Evolutionary conservation across 2,797 vertebrate species (phyloP).

Genomic region (Rhincodon typus): DNA sequence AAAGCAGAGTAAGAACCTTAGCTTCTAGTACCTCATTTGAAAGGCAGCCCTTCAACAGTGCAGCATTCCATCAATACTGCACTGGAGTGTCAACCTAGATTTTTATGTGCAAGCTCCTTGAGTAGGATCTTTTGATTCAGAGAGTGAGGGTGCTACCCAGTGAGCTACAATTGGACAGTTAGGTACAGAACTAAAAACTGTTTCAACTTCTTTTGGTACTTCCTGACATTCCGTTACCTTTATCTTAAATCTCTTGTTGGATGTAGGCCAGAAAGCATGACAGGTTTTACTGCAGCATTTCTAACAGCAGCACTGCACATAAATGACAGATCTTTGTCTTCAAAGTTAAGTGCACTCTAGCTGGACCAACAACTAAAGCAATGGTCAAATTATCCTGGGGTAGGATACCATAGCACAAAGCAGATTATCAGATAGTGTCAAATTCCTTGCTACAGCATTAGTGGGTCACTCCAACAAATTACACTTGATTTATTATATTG

Average conservation of each 20-base stretch:
- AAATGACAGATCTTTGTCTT: neutral
- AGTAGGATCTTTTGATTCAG: too few species aligned
- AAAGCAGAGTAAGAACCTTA: too few species aligned
- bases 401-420: neutral
- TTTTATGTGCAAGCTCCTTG: too few species aligned
- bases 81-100: too few species aligned
- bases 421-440: neutral
- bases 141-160: too few species aligned
- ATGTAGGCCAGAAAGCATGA: neutral
- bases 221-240: neutral
- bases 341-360: neutral
- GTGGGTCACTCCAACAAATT: conserved; percentile 2
- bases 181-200: too few species aligned
- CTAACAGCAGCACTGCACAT: neutral
- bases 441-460: neutral
- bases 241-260: neutral
- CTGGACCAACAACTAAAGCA: neutral
- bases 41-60: too few species aligned
- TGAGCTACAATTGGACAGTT: too few species aligned
- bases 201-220: neutral
- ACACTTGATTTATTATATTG: neutral
- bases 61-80: too few species aligned
- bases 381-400: neutral
- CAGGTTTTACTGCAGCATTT: neutral
- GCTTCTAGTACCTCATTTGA: too few species aligned